Evolutionary conservation across 2,113 vertebrate genomes (phyloP), one percentile per base, ranked within the genome.

Genomic region (Ictalurus furcatus): DNA sequence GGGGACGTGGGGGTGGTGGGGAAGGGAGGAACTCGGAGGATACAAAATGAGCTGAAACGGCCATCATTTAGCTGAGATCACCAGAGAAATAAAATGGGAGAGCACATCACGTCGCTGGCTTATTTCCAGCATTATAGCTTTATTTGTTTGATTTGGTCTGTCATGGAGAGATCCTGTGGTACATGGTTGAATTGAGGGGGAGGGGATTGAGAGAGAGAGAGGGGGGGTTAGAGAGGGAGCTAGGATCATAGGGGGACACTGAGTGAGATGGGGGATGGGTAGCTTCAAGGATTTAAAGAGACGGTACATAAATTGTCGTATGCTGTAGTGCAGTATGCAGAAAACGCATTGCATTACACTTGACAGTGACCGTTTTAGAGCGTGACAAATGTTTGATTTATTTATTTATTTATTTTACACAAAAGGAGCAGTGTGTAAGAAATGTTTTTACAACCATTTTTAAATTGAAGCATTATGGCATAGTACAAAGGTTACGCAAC

Each of bases 271-370:
- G 92, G 90, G 90, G 90, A 90, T 88, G 89, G 92, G 88, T 76
- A 86, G 88, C 76, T 69, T 90, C 82, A 86, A 85, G 65, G 61
- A 92, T 92, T 92, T 92, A 93, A 93, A 92, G 91, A 71, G 90
- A 86, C 90, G 86, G 90, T 85, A 63, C 48, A 25, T 86, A 52
- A 88, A 86, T 89, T 88, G 85, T 86, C 44, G 34, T 80, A 63
- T 54, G 37, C 71, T 56, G 58, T 40, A 37, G 40, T 85, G 81
- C 87, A 59, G 73, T 34, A 88, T 61, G 37, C 56, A 13, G 37
- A 79, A 37, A 81, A 76, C 7, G 25, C 30, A 73, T 52, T 11
- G 7, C n/a, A 23, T 34, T 63, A 19, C 37, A 4, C n/a, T 28
- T 40, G 25, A 48, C 37, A 21, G 58, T 1, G 34, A 59, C 5